A percentile compares a stretch with the other conserved stretches of the same genome.
Conservation (phyloP, 2,888 invertebrate species). For the Chirona hameri region DNA sequence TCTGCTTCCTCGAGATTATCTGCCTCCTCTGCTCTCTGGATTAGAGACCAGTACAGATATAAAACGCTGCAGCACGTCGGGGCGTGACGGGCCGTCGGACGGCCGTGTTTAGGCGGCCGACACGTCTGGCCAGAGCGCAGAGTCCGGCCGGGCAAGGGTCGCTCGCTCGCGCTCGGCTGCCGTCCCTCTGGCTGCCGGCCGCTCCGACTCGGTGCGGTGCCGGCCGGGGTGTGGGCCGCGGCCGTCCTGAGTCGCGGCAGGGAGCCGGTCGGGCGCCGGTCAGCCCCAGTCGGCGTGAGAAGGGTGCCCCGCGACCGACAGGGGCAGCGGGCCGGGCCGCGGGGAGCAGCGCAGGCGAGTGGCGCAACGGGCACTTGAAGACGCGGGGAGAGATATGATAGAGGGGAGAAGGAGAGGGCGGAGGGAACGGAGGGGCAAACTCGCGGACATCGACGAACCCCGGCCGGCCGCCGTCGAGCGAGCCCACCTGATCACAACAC, state of each 20-base stretch:
- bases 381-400: no score
- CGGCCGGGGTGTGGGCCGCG: neutral
- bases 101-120: neutral
- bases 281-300: neutral
- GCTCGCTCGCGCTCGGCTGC: neutral
- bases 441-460: no score
- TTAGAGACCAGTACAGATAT: no score
- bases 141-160: slow-evolving; percentile 3
- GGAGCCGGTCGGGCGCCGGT: neutral
- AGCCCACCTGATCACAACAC: neutral
- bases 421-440: no score
- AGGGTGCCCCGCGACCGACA: no score
- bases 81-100: neutral
- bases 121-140: neutral
- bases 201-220: neutral
- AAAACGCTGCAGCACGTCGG: neutral
- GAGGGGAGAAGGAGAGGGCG: no score
- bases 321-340: no score
- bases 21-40: no score
- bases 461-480: neutral
- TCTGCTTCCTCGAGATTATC: no score
- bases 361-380: no score
- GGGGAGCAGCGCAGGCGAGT: no score
- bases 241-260: neutral
- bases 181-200: neutral